Evolutionary conservation across 2,113 vertebrate genomes (phyloP).

Genomic region (human): DNA sequence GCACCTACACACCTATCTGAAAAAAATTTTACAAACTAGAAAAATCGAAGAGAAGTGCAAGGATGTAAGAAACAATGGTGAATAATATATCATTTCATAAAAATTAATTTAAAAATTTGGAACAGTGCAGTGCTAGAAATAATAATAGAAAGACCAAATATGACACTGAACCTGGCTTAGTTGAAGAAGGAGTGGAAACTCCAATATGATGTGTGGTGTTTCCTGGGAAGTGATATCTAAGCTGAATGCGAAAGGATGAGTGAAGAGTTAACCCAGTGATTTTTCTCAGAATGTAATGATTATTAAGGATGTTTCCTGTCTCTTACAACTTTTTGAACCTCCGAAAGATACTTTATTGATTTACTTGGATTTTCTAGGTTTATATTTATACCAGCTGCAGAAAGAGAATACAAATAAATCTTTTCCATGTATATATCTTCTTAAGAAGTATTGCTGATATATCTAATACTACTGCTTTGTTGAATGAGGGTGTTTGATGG

Average conservation of each 20-base stretch:
- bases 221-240: not conserved
- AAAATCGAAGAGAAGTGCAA: not conserved
- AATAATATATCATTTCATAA: not conserved
- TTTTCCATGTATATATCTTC: not conserved
- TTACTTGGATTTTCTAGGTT: not conserved
- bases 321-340: conserved; percentile 1
- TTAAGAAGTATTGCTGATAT: not conserved
- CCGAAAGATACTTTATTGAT: not conserved
- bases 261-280: not conserved
- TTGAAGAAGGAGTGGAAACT: not conserved
- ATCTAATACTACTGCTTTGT: not conserved
- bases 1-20: not conserved
- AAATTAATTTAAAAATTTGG: not conserved
- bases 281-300: not conserved
- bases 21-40: not conserved
- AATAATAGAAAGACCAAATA: not conserved
- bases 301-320: not conserved
- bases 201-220: not conserved
- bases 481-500: not conserved
- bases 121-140: not conserved
- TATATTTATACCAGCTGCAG: not conserved
- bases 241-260: not conserved
- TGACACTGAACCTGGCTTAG: not conserved
- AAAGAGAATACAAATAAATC: not conserved
- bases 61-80: not conserved